These are phyloP conservation scores for Cepaea nemoralis DNA, from an alignment of 1,140 invertebrate genomes.

Conservation along the genomic window DNA sequence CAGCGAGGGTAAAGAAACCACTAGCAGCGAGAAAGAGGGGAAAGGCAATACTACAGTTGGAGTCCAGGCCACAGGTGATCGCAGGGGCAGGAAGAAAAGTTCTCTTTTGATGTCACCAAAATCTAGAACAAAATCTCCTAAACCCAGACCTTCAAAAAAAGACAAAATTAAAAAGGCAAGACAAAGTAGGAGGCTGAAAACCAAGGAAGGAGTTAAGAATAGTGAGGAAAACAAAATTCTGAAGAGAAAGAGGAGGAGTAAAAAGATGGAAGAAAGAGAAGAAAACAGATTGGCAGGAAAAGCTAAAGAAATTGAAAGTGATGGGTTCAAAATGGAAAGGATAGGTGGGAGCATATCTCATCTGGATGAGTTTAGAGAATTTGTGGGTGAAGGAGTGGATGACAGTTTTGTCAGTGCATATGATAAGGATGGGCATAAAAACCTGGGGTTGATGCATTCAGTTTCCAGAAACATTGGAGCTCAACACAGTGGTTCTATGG, in stretches of 20 bases:
- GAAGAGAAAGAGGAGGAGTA: slow-evolving; percentile 6
- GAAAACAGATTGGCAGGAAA: neutral
- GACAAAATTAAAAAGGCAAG: slow-evolving; percentile 8
- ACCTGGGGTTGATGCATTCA: neutral
- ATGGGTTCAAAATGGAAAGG: neutral
- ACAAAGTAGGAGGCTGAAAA: slow-evolving; percentile 32
- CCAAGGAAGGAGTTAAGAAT: slow-evolving; percentile 28
- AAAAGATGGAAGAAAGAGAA: neutral
- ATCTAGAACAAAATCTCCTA: neutral
- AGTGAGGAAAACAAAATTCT: neutral
- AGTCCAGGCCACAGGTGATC: neutral
- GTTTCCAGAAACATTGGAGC: neutral
- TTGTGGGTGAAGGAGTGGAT: slow-evolving; percentile 27
- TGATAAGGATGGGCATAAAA: slow-evolving; percentile 14
- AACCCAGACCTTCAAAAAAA: neutral
- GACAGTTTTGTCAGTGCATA: neutral
- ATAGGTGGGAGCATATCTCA: neutral
- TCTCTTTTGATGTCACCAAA: neutral
- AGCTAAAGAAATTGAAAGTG: neutral
- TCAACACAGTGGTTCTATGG: neutral
- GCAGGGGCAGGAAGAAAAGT: slow-evolving; percentile 10
- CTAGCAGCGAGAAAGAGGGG: neutral
- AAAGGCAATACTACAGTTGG: neutral
- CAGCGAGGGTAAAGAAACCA: neutral
- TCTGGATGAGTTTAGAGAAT: neutral